Base-by-base conservation (phyloP, 2,113 vertebrate genomes). In the Canis aureus region DNA sequence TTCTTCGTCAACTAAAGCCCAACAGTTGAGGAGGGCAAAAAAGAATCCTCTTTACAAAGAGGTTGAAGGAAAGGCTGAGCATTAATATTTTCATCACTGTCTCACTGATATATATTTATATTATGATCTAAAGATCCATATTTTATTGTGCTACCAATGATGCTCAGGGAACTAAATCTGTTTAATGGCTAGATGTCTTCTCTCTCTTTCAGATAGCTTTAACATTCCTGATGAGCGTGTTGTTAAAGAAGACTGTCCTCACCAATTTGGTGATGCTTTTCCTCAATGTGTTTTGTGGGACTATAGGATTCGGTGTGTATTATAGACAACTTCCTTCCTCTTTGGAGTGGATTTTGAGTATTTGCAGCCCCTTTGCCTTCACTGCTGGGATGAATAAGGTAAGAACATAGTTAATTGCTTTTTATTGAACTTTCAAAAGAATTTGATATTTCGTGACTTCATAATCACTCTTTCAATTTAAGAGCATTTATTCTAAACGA, bases 361-460 rank as follows among this genome's bases (percentile, higher is more conserved):
- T 99, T 66, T 99, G 99, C 19, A 99, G 99, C 13, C 99, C 99
- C 22, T 99, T 99, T 64, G 99, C 99, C 23, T 99, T 99, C 96
- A 99, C 99, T 38, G 98, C 98, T 17, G 99, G 99, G 67, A 98
- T 99, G 57, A 98, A 98, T 55, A 98, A 99, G 99, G 99, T 99
- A 98, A 2, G 55, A 92, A 4, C 69, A 57, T 0, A 1, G n/a
- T 79, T 94, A 81, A 93, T 32, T 22, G 11, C 5, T 74, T 80
- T 64, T 55, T 82, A 60, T 17, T 90, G n/a, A 76, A n/a, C 11
- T 43, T 85, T 84, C 2, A 13, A 43, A 86, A 83, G 29, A 81
- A 71, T 49, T 66, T 91, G 35, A 35, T 64, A 43, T 7, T 81
- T 60, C 16, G 43, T 38, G 1, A 22, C 49, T 22, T 90, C 35